phyloP scores from a whole-genome alignment of 1,140 invertebrate genomes.

The Drosophila micromelanica region DNA sequence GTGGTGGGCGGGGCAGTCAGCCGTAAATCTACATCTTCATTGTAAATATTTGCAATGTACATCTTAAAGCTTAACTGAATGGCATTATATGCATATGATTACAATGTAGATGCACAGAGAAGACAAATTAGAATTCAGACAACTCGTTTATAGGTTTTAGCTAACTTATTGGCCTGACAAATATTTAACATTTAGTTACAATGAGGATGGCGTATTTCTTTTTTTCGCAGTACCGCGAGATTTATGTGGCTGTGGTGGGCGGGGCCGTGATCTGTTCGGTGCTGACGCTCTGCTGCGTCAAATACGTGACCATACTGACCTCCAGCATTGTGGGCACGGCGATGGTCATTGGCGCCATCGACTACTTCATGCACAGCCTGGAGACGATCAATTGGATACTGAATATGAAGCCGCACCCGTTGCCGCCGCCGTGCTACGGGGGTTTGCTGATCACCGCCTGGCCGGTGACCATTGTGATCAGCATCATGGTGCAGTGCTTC shows the following conservation, averaged over 20 bases:
- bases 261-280: conserved; percentile 83
- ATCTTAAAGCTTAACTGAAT: no score
- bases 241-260: conserved; percentile 79
- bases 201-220: background rate
- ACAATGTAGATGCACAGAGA: no score
- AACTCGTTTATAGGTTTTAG: no score
- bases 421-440: conserved; percentile 82
- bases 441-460: conserved; percentile 79
- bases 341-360: conserved; percentile 81
- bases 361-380: conserved; percentile 81
- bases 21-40: no score
- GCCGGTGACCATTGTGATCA: conserved; percentile 78
- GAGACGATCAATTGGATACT: conserved; percentile 82
- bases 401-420: conserved; percentile 78
- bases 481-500: conserved; percentile 83
- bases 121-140: no score
- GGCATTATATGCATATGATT: no score
- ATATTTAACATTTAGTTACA: background rate
- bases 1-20: conserved; percentile 80
- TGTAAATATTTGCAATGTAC: no score
- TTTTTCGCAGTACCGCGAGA: conserved; percentile 69
- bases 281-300: conserved; percentile 79
- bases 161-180: no score
- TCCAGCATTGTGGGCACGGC: conserved; percentile 83
- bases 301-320: conserved; percentile 81